Base-by-base conservation (phyloP, 2,797 vertebrate species). In the Otolemur crassicaudatus region DNA sequence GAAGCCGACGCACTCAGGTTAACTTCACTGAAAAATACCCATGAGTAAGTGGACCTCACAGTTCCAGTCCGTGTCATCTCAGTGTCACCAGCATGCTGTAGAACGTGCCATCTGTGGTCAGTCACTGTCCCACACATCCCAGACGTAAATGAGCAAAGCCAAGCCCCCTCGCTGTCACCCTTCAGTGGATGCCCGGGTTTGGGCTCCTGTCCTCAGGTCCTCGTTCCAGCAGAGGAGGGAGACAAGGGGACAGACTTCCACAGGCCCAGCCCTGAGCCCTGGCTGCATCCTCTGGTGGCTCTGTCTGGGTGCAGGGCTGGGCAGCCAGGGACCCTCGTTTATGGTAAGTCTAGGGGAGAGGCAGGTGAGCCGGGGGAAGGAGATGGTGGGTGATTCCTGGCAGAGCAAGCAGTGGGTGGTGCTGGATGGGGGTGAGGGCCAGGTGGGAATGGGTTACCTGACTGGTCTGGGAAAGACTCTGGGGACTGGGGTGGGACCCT, bases 121-220 rank as follows among this genome's bases (percentile, higher is more conserved):
- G 49, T 5, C 12, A 34, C 2, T 10, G 25, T 25, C 40, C 25
- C 27, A 1, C 25, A 16, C 25, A 12, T 53, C 29, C 11, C 1
- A 20, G 10, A 3, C 16, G n/a, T 53, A 27, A 3, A 0, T 19
- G 13, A 6, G 23, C 37, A 34, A 19, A 46, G 5, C 9, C 69
- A 7, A 11, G 31, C 25, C 37, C 29, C 1, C 0, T 1, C 2
- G 3, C 9, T 19, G 1, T 1, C 14, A 29, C 0, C n/a, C 31
- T 2, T 7, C 11, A 5, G 0, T 7, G 37, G 20, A 34, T 1
- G 43, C 20, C 16, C 43, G 3, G 65, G 16, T 6, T 6, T 2
- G 16, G 27, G n/a, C 1, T 0, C 6, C 25, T 31, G 0, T 13
- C 40, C 16, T 46, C 90, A 12, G 19, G 13, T 43, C 60, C 72